Evolutionary conservation across 2,888 invertebrate genomes (phyloP).

Genomic region (Machimus atricapillus): DNA sequence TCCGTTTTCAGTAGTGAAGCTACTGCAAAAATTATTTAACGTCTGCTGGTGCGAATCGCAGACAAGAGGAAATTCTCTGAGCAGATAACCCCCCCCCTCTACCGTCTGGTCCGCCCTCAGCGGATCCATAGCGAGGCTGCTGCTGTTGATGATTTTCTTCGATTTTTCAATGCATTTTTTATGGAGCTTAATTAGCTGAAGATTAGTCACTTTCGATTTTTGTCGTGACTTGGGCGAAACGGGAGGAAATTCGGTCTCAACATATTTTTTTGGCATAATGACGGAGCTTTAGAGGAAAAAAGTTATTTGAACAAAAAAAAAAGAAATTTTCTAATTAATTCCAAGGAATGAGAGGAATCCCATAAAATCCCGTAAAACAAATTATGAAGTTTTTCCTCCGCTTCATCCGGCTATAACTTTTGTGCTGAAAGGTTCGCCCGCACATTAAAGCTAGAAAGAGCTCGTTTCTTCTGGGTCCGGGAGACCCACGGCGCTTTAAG

Average conservation of each 20-base stretch:
- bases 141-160: not conserved
- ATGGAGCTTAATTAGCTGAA: not conserved
- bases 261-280: not conserved
- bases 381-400: not conserved
- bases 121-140: not conserved
- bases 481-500: not conserved
- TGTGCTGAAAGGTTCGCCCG: not conserved
- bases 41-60: constrained; percentile 20
- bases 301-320: not conserved
- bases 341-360: not conserved
- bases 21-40: constrained; percentile 20
- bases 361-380: not conserved
- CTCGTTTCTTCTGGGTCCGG: not conserved
- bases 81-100: not conserved
- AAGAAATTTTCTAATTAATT: not conserved
- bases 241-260: not conserved
- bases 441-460: not conserved
- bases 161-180: not conserved
- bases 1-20: constrained; percentile 22
- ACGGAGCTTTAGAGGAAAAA: not conserved
- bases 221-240: not conserved
- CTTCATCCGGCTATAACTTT: not conserved
- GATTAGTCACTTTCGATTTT: constrained; percentile 27
- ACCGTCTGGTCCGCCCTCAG: not conserved
- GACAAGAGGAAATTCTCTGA: constrained; percentile 21